A percentile compares a stretch with the other conserved stretches of the same genome.
Conservation (phyloP, 37 sponge, comb jelly and placozoan species). For the Theonella swinhoei region DNA sequence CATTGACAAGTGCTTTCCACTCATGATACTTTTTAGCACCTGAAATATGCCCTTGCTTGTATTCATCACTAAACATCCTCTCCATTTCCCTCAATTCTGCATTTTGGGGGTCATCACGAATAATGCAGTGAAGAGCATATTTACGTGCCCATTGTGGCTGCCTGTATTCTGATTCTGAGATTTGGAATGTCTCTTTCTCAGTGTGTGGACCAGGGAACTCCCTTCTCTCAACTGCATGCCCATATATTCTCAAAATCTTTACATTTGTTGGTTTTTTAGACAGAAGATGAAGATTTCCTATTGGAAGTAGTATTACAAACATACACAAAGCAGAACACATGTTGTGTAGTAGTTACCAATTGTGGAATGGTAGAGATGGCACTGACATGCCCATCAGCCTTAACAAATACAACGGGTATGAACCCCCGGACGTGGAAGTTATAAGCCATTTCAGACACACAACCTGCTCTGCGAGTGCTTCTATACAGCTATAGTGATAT, state of each 20-base stretch:
- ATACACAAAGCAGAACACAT: too few species aligned
- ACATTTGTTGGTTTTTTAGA: not conserved
- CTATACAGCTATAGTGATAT: too few species aligned
- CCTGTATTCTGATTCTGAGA: not conserved
- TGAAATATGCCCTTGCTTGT: not conserved
- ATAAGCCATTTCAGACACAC: too few species aligned
- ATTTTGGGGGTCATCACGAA: not conserved
- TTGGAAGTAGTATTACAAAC: too few species aligned
- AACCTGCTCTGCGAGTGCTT: too few species aligned
- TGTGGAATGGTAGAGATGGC: too few species aligned
- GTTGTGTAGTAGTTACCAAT: too few species aligned
- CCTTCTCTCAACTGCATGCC: slow-evolving; percentile 20
- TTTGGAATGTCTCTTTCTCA: not conserved
- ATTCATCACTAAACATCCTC: not conserved
- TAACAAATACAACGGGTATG: too few species aligned
- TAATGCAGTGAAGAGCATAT: slow-evolving; percentile 14
- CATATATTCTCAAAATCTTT: slow-evolving; percentile 39
- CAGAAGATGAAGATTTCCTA: slow-evolving; percentile 28
- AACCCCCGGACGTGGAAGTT: too few species aligned
- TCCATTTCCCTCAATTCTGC: not conserved
- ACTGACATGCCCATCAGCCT: too few species aligned
- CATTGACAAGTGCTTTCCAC: not conserved
- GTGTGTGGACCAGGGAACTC: slow-evolving; percentile 19
- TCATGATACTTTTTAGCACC: not conserved
- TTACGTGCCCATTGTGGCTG: not conserved